phyloP scores from a whole-genome alignment of 2,888 invertebrate genomes.

The Gymnocheta viridis region DNA sequence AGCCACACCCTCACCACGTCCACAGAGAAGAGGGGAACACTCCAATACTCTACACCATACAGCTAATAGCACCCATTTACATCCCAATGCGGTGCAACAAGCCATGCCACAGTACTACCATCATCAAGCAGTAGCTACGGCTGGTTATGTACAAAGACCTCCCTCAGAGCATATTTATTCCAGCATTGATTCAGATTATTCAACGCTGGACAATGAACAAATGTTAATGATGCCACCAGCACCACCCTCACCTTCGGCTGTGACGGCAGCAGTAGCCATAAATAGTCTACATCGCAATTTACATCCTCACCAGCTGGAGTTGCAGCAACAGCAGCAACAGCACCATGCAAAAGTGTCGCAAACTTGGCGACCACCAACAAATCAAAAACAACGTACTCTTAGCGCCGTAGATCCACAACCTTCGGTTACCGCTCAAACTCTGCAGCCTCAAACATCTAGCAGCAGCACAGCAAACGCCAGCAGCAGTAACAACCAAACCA shows the following conservation, averaged over 20 bases:
- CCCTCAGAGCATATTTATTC: conserved; percentile 94
- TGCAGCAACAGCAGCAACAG: conserved; percentile 61
- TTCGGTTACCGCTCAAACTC: conserved; percentile 54
- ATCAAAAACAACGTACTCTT: conserved; percentile 76
- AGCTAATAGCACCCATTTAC: conserved; percentile 73
- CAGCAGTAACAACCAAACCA: conserved; percentile 74
- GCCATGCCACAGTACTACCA: conserved; percentile 76
- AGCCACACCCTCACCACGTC: conserved; percentile 85
- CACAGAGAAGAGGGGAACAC: conserved; percentile 81
- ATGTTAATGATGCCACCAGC: conserved; percentile 81
- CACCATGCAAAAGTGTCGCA: conserved; percentile 75
- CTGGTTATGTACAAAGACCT: conserved; percentile 83
- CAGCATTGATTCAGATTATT: conserved; percentile 93
- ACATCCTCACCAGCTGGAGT: conserved; percentile 72
- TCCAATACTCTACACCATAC: conserved; percentile 78
- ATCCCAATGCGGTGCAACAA: conserved; percentile 70
- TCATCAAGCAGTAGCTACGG: conserved; percentile 75
- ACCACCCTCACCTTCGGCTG: conserved; percentile 70
- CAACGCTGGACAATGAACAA: conserved; percentile 82
- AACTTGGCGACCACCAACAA: conserved; percentile 83
- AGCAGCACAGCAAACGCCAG: conserved; percentile 70
- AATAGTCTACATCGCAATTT: conserved; percentile 73
- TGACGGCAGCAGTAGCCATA: conserved; percentile 65
- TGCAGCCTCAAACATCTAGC: conserved; percentile 69
- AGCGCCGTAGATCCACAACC: conserved; percentile 67